Evolutionary conservation across 2,888 invertebrate genomes (phyloP).

Genomic region (Caenorhabditis becei): DNA sequence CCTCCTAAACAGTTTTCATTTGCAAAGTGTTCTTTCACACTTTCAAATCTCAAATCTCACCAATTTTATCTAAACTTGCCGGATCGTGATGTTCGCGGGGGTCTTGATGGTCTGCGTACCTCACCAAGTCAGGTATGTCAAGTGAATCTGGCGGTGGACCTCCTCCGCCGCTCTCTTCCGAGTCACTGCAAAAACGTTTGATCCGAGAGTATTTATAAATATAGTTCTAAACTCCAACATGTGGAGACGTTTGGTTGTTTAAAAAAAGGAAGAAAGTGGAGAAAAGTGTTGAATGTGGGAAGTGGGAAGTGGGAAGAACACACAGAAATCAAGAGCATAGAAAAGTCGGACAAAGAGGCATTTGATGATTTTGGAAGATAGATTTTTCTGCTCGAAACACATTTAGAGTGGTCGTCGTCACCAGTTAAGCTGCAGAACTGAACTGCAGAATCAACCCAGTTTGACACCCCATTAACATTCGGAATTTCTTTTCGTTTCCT

Average conservation of each 20-base stretch:
- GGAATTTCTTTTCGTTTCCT: constrained; percentile 6
- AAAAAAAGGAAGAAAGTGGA: constrained; percentile 19
- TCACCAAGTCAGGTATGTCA: constrained; percentile 57
- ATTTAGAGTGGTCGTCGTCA: constrained; percentile 41
- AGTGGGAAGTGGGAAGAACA: constrained; percentile 36
- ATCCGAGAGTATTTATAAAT: neutral
- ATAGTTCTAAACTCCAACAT: constrained; percentile 33
- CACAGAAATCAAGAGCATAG: constrained; percentile 55
- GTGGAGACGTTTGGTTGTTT: constrained; percentile 44
- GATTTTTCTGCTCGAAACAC: constrained; percentile 41
- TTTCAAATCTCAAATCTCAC: constrained; percentile 16
- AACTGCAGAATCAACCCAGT: constrained; percentile 26
- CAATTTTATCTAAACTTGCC: constrained; percentile 49
- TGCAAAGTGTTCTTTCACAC: neutral
- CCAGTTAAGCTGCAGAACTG: neutral
- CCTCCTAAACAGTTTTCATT: constrained; percentile 35
- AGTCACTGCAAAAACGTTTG: constrained; percentile 55
- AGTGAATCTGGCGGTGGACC: constrained; percentile 59
- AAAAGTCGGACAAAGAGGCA: constrained; percentile 57
- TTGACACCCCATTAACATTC: constrained; percentile 44
- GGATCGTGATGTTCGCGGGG: constrained; percentile 52
- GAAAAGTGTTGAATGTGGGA: constrained; percentile 49
- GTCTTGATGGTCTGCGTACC: constrained; percentile 59
- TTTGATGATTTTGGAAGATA: constrained; percentile 55
- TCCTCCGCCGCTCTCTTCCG: constrained; percentile 64